These are phyloP conservation scores for Cydia splendana DNA, from an alignment of 1,140 invertebrate genomes.

Conservation along the genomic window DNA sequence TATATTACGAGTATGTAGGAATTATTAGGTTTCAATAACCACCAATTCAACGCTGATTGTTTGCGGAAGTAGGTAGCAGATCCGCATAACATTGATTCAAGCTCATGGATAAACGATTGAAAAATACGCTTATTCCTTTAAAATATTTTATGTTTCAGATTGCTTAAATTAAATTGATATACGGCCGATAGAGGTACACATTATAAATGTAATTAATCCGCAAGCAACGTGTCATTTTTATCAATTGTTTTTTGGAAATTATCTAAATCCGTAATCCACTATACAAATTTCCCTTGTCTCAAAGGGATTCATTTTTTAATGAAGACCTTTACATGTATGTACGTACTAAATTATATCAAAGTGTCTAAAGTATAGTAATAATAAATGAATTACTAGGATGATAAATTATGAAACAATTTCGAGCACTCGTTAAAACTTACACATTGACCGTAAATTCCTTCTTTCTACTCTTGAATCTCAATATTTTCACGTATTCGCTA, in stretches of 20 bases:
- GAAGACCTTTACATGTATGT: slow-evolving; percentile 49
- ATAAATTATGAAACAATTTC: slow-evolving; percentile 76
- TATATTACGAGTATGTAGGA: slow-evolving; percentile 46
- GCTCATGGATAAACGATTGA: slow-evolving; percentile 42
- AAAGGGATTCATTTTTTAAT: slow-evolving; percentile 1
- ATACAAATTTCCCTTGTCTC: background rate
- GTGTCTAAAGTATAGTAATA: slow-evolving; percentile 72
- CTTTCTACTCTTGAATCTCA: slow-evolving; percentile 69
- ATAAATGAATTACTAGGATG: slow-evolving; percentile 76
- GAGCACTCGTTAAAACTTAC: slow-evolving; percentile 79
- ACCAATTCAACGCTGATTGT: slow-evolving; percentile 45
- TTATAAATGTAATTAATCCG: background rate
- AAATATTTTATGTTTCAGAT: background rate
- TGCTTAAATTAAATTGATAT: background rate
- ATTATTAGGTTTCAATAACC: slow-evolving; percentile 47
- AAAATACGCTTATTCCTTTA: slow-evolving; percentile 17
- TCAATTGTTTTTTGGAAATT: background rate
- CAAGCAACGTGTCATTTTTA: background rate
- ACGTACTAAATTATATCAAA: slow-evolving; percentile 70
- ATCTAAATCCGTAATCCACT: background rate
- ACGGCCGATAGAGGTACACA: background rate
- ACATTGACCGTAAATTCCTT: slow-evolving; percentile 76
- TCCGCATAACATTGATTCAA: slow-evolving; percentile 33
- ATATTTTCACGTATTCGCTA: slow-evolving; percentile 72
- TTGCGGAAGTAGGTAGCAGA: slow-evolving; percentile 40